These are phyloP conservation scores for Miichthys miiuy DNA, from an alignment of 2,797 vertebrate genomes.

Conservation along the genomic window DNA sequence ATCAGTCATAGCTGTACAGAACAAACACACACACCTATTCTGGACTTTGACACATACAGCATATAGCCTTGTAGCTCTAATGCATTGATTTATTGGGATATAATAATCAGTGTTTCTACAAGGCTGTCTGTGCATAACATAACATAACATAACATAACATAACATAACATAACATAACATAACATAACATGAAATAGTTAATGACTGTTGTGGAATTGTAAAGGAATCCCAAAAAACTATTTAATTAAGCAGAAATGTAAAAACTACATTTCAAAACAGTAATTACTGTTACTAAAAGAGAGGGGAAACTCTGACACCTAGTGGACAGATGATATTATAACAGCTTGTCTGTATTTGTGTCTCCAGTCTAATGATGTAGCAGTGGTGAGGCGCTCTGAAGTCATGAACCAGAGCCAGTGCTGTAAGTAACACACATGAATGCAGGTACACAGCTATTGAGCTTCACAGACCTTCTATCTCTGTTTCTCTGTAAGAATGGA, in stretches of 20 bases:
- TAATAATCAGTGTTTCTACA: not conserved
- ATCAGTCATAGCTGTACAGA: not conserved
- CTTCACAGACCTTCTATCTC: not conserved
- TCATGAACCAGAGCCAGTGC: no score
- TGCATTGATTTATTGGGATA: not conserved
- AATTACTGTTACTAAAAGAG: not conserved
- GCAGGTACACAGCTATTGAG: no score
- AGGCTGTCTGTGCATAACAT: not conserved
- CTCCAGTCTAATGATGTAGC: no score
- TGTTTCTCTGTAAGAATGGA: not conserved
- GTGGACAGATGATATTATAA: not conserved
- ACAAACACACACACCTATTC: no score
- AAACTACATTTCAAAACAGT: not conserved
- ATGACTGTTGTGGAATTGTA: not conserved
- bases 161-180: no score
- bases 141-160: no score
- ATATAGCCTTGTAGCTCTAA: not conserved
- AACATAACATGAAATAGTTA: no score
- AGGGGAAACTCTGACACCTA: constrained; percentile 3
- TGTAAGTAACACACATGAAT: no score
- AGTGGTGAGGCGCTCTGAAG: no score
- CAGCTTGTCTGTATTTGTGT: not conserved
- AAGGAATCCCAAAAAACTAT: not conserved
- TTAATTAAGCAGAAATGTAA: not conserved
- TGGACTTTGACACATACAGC: not conserved